Percentiles rank a stretch among this genome's conserved stretches.
Conservation (phyloP, 2,113 vertebrate species). For the Peromyscus polionotus region DNA sequence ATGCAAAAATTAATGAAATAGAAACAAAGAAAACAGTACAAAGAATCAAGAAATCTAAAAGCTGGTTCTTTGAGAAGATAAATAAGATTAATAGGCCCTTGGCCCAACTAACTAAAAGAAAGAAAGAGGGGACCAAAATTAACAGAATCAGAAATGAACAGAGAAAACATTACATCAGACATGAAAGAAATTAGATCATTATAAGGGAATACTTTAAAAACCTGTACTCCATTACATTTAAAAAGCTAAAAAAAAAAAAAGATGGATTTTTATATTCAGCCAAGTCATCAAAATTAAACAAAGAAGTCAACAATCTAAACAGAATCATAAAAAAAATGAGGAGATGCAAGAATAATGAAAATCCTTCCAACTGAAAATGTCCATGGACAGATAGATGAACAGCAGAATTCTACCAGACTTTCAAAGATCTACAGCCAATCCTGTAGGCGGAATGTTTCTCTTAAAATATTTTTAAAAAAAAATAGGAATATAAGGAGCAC, state of each 20-base stretch:
- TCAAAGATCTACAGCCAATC: neutral
- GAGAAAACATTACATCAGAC: neutral
- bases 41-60: too few relatives aligned
- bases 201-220: neutral
- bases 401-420: neutral
- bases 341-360: neutral
- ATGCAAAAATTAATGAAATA: too few relatives aligned
- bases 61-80: too few relatives aligned
- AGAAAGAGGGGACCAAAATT: too few relatives aligned
- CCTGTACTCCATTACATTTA: neutral
- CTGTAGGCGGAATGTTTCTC: neutral
- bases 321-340: neutral
- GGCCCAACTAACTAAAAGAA: too few relatives aligned
- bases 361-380: neutral
- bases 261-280: neutral
- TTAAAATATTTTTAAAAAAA: neutral
- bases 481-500: neutral
- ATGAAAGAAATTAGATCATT: neutral
- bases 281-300: neutral
- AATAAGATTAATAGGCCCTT: too few relatives aligned
- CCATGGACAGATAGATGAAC: neutral
- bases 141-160: too few relatives aligned
- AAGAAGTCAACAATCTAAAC: neutral
- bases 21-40: too few relatives aligned
- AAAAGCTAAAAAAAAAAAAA: neutral